These are phyloP conservation scores for Lepidothrix coronata DNA, from an alignment of 2,113 vertebrate genomes.

Conservation along the genomic window DNA sequence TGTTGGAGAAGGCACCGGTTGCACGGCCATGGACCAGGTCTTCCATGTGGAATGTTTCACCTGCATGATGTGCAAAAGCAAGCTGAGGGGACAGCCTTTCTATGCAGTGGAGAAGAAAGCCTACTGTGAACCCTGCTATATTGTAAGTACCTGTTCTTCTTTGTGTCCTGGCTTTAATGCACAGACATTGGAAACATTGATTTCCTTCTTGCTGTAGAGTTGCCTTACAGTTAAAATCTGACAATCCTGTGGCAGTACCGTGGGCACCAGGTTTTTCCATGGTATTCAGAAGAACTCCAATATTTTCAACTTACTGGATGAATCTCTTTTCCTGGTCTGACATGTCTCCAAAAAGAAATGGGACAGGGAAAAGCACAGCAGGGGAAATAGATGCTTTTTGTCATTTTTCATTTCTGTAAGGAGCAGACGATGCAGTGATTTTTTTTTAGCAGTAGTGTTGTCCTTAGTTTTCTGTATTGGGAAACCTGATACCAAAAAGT, in stretches of 20 bases:
- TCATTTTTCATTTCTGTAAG: neutral
- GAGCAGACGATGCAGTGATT: neutral
- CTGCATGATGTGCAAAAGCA: constrained; percentile 89
- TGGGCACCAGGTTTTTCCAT: neutral
- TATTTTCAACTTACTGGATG: neutral
- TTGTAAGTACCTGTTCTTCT: constrained; percentile 78
- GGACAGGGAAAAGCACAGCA: neutral
- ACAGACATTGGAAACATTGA: neutral
- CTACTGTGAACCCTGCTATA: constrained; percentile 96
- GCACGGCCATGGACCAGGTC: constrained; percentile 98
- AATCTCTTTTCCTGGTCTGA: neutral
- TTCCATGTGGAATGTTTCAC: constrained; percentile 95
- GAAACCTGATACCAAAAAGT: neutral
- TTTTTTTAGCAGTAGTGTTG: neutral
- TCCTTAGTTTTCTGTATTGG: neutral
- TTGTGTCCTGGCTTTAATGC: neutral
- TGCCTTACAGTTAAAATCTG: neutral
- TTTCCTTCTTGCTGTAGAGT: neutral
- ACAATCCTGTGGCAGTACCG: neutral
- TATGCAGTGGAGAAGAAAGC: constrained; percentile 97
- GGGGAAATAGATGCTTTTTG: neutral
- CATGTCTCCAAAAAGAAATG: neutral
- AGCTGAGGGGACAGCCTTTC: constrained; percentile 95
- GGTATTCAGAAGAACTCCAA: neutral
- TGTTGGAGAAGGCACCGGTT: constrained; percentile 94